Evolutionary conservation across 2,888 invertebrate species (phyloP).

Genomic region (Hydropsyche betteni): DNA sequence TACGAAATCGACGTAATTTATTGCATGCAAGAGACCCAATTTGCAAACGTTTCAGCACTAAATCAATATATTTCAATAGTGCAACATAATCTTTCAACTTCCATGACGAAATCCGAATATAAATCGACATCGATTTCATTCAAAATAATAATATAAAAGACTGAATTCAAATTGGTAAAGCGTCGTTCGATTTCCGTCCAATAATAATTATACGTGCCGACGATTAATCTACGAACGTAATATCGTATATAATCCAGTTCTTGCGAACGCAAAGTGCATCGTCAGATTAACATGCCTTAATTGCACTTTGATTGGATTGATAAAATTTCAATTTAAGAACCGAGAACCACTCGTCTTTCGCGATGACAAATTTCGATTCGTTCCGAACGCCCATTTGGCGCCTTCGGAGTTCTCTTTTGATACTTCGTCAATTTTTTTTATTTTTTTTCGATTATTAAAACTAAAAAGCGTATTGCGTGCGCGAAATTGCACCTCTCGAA

Average conservation of each 20-base stretch:
- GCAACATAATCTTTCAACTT: too few relatives aligned
- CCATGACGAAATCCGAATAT: background rate
- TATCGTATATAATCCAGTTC: conserved; percentile 40
- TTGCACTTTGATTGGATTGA: conserved; percentile 45
- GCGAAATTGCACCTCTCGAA: conserved; percentile 21
- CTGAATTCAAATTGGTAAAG: background rate
- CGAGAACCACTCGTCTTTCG: conserved; percentile 8
- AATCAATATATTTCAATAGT: too few relatives aligned
- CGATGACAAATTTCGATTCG: conserved; percentile 18
- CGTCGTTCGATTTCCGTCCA: conserved; percentile 36
- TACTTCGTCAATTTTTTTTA: background rate
- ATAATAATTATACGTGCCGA: background rate
- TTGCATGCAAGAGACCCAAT: too few relatives aligned
- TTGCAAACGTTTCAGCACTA: too few relatives aligned
- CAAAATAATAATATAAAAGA: background rate
- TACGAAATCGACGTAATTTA: too few relatives aligned
- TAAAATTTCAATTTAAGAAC: conserved; percentile 42
- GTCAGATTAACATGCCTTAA: conserved; percentile 45
- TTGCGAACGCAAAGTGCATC: conserved; percentile 32
- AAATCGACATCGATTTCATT: conserved; percentile 8
- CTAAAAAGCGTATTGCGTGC: conserved; percentile 23
- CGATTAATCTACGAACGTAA: conserved; percentile 36
- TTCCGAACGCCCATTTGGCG: conserved; percentile 7
- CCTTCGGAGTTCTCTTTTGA: background rate
- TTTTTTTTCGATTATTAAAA: background rate